Evolutionary conservation across 2,113 vertebrate genomes (phyloP).

Genomic region (Dissostichus mawsoni): DNA sequence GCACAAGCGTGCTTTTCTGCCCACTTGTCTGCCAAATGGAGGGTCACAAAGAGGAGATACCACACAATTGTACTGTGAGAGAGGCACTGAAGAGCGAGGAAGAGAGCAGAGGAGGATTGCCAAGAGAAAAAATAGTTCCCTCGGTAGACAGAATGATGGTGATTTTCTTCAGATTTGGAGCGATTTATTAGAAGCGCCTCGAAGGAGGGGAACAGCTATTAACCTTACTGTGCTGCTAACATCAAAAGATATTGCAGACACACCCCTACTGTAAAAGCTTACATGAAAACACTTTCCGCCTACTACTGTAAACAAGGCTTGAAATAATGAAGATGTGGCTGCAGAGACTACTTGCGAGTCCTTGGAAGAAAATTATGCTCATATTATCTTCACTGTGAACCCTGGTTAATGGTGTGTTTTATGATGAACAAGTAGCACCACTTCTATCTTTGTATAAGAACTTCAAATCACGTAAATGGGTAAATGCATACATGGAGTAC

Average conservation of each 20-base stretch:
- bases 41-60: slow-evolving; percentile 36
- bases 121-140: background rate
- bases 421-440: background rate
- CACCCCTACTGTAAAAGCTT: background rate
- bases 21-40: slow-evolving; percentile 48
- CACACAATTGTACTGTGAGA: slow-evolving; percentile 24
- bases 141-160: slow-evolving; percentile 14
- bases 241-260: slow-evolving; percentile 8
- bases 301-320: slow-evolving; percentile 3
- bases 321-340: background rate
- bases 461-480: background rate
- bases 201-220: slow-evolving; percentile 25
- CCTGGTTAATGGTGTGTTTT: background rate
- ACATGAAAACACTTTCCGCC: background rate
- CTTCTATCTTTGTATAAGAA: background rate
- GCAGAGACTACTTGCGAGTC: background rate
- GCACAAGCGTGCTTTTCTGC: slow-evolving; percentile 33
- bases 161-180: slow-evolving; percentile 11
- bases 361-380: background rate
- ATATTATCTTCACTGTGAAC: background rate
- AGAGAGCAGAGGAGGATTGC: slow-evolving; percentile 11
- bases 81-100: slow-evolving; percentile 18
- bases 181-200: slow-evolving; percentile 32
- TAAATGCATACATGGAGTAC: background rate
- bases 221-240: slow-evolving; percentile 35